Percentiles rank a stretch among this genome's conserved stretches.
Conservation (phyloP, 2,113 vertebrate genomes). For the Ptychochromis oligacanthus region DNA sequence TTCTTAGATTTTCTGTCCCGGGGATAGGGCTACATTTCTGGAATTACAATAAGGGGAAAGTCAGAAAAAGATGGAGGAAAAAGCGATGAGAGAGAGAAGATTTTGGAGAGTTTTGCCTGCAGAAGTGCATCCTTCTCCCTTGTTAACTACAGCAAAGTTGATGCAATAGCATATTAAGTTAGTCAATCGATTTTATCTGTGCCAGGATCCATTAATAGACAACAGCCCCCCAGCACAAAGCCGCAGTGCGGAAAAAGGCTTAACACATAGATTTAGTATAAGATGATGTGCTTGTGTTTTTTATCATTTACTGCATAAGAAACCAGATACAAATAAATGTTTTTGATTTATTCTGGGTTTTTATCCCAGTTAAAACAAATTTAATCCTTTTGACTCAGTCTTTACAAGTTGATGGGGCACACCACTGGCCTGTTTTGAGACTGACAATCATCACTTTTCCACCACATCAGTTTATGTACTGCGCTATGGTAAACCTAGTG, state of each 20-base stretch:
- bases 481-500: no score
- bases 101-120: constrained; percentile 39
- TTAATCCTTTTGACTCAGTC: neutral
- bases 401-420: neutral
- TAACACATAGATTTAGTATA: constrained; percentile 6
- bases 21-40: constrained; percentile 47
- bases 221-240: constrained; percentile 43
- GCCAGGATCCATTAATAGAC: constrained; percentile 59
- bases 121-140: constrained; percentile 53
- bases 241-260: constrained; percentile 10
- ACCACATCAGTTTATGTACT: no score
- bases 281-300: neutral
- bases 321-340: neutral
- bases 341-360: neutral
- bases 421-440: no score
- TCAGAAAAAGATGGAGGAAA: neutral
- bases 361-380: neutral
- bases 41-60: constrained; percentile 59
- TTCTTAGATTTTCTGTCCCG: constrained; percentile 43
- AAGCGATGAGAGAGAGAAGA: constrained; percentile 32
- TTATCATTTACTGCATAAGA: constrained; percentile 5
- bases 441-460: no score
- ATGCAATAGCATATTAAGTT: constrained; percentile 67
- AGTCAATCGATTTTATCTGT: constrained; percentile 58
- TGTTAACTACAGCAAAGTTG: constrained; percentile 58